These are phyloP conservation scores for Gyrodactylus bullatarudis DNA, from an alignment of 1,140 invertebrate genomes.

Conservation along the genomic window DNA sequence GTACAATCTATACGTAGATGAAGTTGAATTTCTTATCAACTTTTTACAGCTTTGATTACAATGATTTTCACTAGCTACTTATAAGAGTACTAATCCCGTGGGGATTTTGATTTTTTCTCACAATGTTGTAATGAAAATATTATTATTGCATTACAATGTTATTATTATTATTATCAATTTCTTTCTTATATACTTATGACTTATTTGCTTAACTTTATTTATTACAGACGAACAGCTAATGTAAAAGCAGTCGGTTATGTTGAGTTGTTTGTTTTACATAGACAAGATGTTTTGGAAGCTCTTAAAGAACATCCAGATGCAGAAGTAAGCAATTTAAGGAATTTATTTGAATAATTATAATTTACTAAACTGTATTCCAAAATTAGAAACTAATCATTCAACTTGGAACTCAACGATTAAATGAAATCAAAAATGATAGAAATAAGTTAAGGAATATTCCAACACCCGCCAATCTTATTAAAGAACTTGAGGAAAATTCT, in stretches of 20 bases:
- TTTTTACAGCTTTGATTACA: too few relatives aligned
- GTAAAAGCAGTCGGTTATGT: constrained; percentile 75
- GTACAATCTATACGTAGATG: too few relatives aligned
- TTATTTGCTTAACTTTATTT: constrained; percentile 8
- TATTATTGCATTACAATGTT: too few relatives aligned
- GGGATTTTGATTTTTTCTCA: too few relatives aligned
- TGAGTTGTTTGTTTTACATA: constrained; percentile 60
- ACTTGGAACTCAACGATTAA: not conserved
- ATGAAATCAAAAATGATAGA: not conserved
- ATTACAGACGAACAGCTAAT: constrained; percentile 52
- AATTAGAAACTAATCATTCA: not conserved
- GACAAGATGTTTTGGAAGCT: constrained; percentile 63
- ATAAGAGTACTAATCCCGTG: too few relatives aligned
- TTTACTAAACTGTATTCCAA: not conserved
- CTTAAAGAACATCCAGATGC: constrained; percentile 88
- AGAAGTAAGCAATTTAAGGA: constrained; percentile 29
- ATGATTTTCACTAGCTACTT: too few relatives aligned
- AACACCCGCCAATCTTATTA: not conserved
- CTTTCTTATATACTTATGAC: too few relatives aligned
- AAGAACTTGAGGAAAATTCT: too few relatives aligned
- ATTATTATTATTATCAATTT: too few relatives aligned
- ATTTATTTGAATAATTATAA: not conserved
- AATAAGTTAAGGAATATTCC: not conserved
- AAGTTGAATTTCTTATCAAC: too few relatives aligned
- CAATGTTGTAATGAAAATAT: too few relatives aligned